phyloP scores from a whole-genome alignment of 2,888 invertebrate genomes.

The Drosophila dives region DNA sequence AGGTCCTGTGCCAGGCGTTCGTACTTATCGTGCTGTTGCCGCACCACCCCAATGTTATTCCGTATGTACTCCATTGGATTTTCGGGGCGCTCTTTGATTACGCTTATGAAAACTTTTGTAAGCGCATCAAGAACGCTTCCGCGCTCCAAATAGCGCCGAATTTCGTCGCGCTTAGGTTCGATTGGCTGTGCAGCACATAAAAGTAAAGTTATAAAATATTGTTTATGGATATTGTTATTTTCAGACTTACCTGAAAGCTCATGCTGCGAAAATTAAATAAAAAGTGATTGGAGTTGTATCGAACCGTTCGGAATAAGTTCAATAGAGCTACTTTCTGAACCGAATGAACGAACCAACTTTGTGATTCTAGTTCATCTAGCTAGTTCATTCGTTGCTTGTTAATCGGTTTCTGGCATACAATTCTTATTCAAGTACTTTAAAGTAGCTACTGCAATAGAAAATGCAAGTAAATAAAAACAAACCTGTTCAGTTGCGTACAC shows the following conservation, averaged over 20 bases:
- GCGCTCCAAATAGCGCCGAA: conserved; percentile 84
- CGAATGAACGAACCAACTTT: conserved; percentile 13
- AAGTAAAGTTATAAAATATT: conserved; percentile 3
- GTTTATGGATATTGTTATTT: background rate
- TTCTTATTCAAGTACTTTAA: conserved; percentile 18
- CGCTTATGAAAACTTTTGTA: conserved; percentile 83
- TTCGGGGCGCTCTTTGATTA: conserved; percentile 82
- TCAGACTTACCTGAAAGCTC: conserved; percentile 75
- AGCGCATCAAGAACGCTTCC: conserved; percentile 83
- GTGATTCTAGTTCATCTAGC: background rate
- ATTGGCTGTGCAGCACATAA: conserved; percentile 76
- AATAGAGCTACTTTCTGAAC: conserved; percentile 9
- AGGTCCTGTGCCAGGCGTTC: conserved; percentile 79
- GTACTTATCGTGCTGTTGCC: conserved; percentile 79
- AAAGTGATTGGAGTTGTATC: conserved; percentile 16
- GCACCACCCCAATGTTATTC: conserved; percentile 80
- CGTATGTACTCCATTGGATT: conserved; percentile 83
- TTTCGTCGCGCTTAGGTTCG: conserved; percentile 84
- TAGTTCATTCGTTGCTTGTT: background rate
- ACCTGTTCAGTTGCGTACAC: background rate
- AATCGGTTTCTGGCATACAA: conserved; percentile 1
- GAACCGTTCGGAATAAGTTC: conserved; percentile 20
- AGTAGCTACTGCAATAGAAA: background rate
- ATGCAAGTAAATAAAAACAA: background rate
- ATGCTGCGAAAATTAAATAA: conserved; percentile 56